Percentiles rank a stretch among this genome's conserved stretches.
Conservation (phyloP, 2,888 invertebrate genomes). For the Stomorhina lunata region DNA sequence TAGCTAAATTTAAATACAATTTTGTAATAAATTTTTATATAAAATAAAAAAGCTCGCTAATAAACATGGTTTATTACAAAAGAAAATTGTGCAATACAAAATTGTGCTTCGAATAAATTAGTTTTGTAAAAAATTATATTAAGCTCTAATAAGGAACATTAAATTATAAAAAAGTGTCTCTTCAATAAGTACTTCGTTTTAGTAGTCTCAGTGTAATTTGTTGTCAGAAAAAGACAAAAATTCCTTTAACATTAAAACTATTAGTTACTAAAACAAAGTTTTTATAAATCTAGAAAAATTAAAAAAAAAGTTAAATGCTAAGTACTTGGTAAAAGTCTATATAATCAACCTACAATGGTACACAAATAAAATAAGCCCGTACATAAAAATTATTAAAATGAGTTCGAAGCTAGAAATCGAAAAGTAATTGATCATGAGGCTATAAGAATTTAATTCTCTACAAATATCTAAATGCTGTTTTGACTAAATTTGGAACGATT, state of each 20-base stretch:
- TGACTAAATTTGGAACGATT: not conserved
- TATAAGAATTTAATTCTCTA: not conserved
- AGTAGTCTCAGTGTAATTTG: too few relatives aligned
- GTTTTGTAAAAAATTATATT: not conserved
- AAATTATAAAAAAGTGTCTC: conserved; percentile 24
- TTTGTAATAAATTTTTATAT: conserved; percentile 42
- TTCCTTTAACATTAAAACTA: too few relatives aligned
- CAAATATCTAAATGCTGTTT: not conserved
- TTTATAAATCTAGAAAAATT: not conserved
- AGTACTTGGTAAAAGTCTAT: conserved; percentile 37
- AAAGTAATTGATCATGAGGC: not conserved
- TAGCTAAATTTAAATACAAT: conserved; percentile 58
- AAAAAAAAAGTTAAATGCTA: conserved; percentile 46
- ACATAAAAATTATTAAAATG: not conserved
- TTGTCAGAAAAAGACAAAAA: too few relatives aligned
- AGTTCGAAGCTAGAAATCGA: not conserved
- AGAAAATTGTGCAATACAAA: not conserved
- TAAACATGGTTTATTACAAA: conserved; percentile 9
- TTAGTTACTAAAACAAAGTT: too few relatives aligned
- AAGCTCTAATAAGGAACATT: conserved; percentile 46
- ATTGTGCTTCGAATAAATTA: conserved; percentile 30
- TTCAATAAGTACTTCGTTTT: too few relatives aligned
- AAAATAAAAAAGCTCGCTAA: conserved; percentile 16
- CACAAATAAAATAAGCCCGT: conserved; percentile 1
- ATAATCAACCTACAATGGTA: not conserved